Percentiles rank a stretch among this genome's conserved stretches.
Conservation (phyloP, 2,113 vertebrate genomes). For the Xiphophorus maculatus region DNA sequence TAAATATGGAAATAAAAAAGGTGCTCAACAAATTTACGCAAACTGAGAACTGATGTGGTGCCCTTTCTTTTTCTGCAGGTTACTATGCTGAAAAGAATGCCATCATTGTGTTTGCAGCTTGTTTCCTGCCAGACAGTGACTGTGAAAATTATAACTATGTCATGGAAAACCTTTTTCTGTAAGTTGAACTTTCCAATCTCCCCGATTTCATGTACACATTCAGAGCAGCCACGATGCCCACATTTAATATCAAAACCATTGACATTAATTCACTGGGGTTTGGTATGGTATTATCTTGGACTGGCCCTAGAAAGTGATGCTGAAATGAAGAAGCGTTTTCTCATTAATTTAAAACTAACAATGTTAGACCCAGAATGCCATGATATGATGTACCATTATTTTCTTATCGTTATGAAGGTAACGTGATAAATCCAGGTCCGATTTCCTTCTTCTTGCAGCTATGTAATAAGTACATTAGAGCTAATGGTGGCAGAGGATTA, state of each 20-base stretch:
- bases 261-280: not conserved
- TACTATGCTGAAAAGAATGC: constrained; percentile 97
- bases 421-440: not conserved
- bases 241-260: too few species aligned
- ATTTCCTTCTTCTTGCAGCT: constrained; percentile 72
- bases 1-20: not conserved
- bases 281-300: not conserved
- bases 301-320: not conserved
- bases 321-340: too few species aligned
- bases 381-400: not conserved
- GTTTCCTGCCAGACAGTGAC: constrained; percentile 95
- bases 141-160: constrained; percentile 93
- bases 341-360: too few species aligned
- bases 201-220: not conserved
- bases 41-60: too few species aligned
- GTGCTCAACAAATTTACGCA: not conserved
- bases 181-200: constrained; percentile 64
- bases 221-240: not conserved
- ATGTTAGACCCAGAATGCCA: too few species aligned
- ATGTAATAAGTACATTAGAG: constrained; percentile 97
- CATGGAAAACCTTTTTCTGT: constrained; percentile 99
- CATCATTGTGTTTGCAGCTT: constrained; percentile 97
- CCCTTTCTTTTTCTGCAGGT: constrained; percentile 76
- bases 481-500: constrained; percentile 98
- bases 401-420: not conserved